phyloP scores from a whole-genome alignment of 1,140 invertebrate species.

The Drosophila gunungcola region DNA sequence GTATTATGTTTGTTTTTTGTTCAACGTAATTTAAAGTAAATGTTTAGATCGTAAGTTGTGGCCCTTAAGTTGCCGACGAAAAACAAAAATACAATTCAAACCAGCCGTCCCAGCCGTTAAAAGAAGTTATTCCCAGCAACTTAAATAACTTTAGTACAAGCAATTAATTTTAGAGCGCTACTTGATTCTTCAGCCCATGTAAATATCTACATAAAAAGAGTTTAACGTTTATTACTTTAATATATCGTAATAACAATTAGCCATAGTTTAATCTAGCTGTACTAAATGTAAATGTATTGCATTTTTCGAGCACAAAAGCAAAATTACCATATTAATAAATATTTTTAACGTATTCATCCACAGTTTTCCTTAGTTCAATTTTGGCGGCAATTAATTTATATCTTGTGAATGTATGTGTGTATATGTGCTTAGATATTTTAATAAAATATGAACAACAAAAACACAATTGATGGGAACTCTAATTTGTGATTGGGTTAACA shows the following conservation, averaged over 20 bases:
- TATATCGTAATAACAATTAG: conserved; percentile 75
- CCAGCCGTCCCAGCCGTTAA: conserved; percentile 56
- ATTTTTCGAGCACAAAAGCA: conserved; percentile 59
- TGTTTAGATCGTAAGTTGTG: conserved; percentile 50
- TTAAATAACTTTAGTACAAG: conserved; percentile 46
- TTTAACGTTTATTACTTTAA: conserved; percentile 78
- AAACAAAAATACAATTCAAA: conserved; percentile 55
- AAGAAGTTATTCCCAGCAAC: conserved; percentile 28
- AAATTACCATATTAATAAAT: conserved; percentile 46
- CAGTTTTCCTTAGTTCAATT: conserved; percentile 72
- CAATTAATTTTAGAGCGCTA: conserved; percentile 44
- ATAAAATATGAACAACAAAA: conserved; percentile 58
- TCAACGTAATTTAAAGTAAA: conserved; percentile 57
- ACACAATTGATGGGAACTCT: conserved; percentile 10
- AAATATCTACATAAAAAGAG: conserved; percentile 54
- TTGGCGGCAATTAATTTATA: conserved; percentile 70
- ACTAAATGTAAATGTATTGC: conserved; percentile 48
- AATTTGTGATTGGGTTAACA: conserved; percentile 22
- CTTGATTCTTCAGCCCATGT: conserved; percentile 52
- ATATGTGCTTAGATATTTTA: conserved; percentile 70
- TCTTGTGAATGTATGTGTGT: conserved; percentile 54
- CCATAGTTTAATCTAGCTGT: conserved; percentile 56
- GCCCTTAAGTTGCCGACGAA: conserved; percentile 51
- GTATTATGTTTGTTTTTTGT: conserved; percentile 76
- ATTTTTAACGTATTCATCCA: conserved; percentile 44